Base-by-base conservation (phyloP, 2,888 invertebrate species). In the Dynastes maya region DNA sequence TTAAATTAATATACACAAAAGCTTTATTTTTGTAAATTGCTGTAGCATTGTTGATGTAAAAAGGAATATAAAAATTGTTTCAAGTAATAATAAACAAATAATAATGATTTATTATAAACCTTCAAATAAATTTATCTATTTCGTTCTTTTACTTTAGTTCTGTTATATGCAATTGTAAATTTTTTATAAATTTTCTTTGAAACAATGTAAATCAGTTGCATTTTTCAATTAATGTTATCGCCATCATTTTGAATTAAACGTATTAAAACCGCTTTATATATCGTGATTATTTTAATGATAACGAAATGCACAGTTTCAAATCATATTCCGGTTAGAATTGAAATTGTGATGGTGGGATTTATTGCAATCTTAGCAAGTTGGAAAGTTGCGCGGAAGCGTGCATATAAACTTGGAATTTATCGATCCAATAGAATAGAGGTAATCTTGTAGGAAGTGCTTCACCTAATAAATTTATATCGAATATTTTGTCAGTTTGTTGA, bases 361-460 rank as follows among this genome's bases (percentile, higher is more conserved):
- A 70, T 70, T 70, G 70, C 13, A 70, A 55, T 32, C 32, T 53
- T 32, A 27, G 29, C 53, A 32, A 70, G 53, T 70, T 70, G 4
- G 32, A 70, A 70, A 70, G 55, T 70, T 70, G 53, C 29, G 53
- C 51, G 70, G 49, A 53, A 70, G 32, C 70, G 53, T 70, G 29
- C 40, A 64, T 70, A 70, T 70, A 70, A 70, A 58, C 70, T 70
- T 16, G 70, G 29, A 53, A 67, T 67, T 70, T 70, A 70, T 70
- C 53, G 70, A 70, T 70, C 70, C 70, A 53, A 70, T 55, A 53
- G 53, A 53, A 32, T 70, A 70, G 70, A 70, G 29, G 70, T 70
- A 53, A 70, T 70, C n/a, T 70, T 37, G 32, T 70, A 29, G 53
- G 16, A 29, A 70, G 65, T 55, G 70, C 53, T 70, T 51, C 70